Base-by-base conservation (phyloP, 2,888 invertebrate species). In the Vanessa cardui region DNA sequence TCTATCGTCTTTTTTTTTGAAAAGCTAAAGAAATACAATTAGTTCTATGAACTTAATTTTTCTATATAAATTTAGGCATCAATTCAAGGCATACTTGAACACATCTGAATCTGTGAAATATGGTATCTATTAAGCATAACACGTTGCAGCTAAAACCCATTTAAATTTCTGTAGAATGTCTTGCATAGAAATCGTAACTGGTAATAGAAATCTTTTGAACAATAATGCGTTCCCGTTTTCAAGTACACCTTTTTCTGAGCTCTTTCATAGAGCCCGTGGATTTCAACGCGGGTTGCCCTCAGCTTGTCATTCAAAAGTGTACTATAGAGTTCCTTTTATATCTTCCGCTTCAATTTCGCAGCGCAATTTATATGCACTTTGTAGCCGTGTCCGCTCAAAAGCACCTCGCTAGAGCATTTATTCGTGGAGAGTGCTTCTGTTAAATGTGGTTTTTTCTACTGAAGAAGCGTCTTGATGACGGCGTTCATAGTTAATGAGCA, bases 301-400 rank as follows among this genome's bases (percentile, higher is more conserved):
- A 78, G 81, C 84, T 81, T 85, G 83, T 87, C 83, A 89, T 89
- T 90, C 81, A 87, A 85, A 87, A 85, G 82, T 83, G 82, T 78
- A 80, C 80, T 83, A 81, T 84, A 71, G 73, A 75, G 76, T 74
- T 78, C 80, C 61, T 90, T 90, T 90, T 86, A 90, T 85, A 87
- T 87, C 89, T 84, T 73, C 83, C 80, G 87, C 83, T 89, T 88
- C 88, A 89, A 90, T 89, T 89, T 86, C 79, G 78, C 83, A 80
- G 80, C 77, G 90, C 91, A 92, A 91, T 92, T 92, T 92, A 91
- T 90, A 92, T 92, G 92, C 92, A 90, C 92, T 92, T 91, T 92
- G 90, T 87, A 83, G 83, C 84, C 80, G 82, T 84, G 81, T 83
- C 73, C 80, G 82, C 77, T 90, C 85, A 89, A 90, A 90, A 89